Evolutionary conservation across 2,113 vertebrate genomes (phyloP).

Genomic region (Pygoscelis adeliae): DNA sequence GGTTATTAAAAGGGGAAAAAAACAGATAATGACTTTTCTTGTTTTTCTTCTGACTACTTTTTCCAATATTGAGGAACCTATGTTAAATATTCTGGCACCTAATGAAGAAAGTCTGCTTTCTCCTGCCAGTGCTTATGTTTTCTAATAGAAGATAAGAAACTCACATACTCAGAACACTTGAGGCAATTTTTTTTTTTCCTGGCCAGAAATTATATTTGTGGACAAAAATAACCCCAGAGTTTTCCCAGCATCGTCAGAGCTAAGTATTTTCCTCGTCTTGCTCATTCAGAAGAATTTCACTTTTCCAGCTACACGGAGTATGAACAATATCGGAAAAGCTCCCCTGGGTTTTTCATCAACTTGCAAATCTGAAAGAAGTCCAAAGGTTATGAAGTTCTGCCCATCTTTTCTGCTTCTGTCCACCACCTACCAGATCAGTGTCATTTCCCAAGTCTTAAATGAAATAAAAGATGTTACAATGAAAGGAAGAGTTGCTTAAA

Average conservation of each 20-base stretch:
- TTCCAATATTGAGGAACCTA: conserved; percentile 55
- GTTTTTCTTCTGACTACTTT: conserved; percentile 57
- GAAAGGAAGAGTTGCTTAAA: conserved; percentile 26
- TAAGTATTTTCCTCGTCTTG: conserved; percentile 36
- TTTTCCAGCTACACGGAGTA: conserved; percentile 23
- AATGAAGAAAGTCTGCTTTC: conserved; percentile 19
- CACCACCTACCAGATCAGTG: not conserved
- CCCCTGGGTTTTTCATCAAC: not conserved
- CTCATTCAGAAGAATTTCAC: conserved; percentile 52
- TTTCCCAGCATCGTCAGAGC: conserved; percentile 53
- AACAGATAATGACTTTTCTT: conserved; percentile 58
- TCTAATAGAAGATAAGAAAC: conserved; percentile 29
- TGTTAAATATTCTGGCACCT: conserved; percentile 58
- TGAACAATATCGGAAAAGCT: conserved; percentile 6
- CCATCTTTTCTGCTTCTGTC: not conserved
- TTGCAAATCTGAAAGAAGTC: not conserved
- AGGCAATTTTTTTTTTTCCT: conserved; percentile 6
- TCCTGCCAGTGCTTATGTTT: conserved; percentile 3
- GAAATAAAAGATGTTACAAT: not conserved
- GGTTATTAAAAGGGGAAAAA: conserved; percentile 70
- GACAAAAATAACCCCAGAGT: conserved; percentile 36
- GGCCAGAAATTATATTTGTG: not conserved
- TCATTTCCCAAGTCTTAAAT: not conserved
- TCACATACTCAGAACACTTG: not conserved
- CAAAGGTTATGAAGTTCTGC: not conserved